Evolutionary conservation across 1,140 invertebrate species (phyloP).

Genomic region (Xylocopa sonorina): DNA sequence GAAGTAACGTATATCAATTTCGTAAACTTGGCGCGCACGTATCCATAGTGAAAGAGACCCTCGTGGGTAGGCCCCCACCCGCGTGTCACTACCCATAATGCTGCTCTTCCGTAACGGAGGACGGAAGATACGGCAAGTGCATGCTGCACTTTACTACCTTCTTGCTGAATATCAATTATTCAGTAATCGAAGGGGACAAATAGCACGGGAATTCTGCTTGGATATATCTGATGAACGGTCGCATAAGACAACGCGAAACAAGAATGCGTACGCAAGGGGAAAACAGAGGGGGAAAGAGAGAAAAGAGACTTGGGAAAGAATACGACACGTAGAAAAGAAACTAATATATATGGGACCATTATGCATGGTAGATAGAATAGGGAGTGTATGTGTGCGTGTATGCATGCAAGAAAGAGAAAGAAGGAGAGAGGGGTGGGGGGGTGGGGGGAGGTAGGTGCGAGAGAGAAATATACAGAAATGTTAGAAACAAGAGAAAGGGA

Average conservation of each 20-base stretch:
- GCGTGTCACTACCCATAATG: slow-evolving; percentile 81
- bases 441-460: too few relatives aligned
- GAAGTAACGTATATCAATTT: slow-evolving; percentile 7
- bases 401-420: background rate
- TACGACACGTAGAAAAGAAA: background rate
- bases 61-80: slow-evolving; percentile 72
- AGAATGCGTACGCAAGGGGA: background rate
- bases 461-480: background rate
- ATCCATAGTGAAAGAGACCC: slow-evolving; percentile 55
- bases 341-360: background rate
- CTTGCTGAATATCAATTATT: slow-evolving; percentile 42
- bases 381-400: background rate
- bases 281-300: too few relatives aligned
- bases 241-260: background rate
- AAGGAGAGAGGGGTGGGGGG: background rate
- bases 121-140: slow-evolving; percentile 69
- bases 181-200: slow-evolving; percentile 25
- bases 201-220: background rate
- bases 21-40: slow-evolving; percentile 47
- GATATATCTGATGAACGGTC: background rate
- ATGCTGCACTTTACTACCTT: slow-evolving; percentile 32
- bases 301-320: background rate
- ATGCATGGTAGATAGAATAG: background rate
- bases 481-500: background rate
- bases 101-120: slow-evolving; percentile 53